Evolutionary conservation across 2,797 vertebrate genomes (phyloP).

Genomic region (Perodicticus potto): DNA sequence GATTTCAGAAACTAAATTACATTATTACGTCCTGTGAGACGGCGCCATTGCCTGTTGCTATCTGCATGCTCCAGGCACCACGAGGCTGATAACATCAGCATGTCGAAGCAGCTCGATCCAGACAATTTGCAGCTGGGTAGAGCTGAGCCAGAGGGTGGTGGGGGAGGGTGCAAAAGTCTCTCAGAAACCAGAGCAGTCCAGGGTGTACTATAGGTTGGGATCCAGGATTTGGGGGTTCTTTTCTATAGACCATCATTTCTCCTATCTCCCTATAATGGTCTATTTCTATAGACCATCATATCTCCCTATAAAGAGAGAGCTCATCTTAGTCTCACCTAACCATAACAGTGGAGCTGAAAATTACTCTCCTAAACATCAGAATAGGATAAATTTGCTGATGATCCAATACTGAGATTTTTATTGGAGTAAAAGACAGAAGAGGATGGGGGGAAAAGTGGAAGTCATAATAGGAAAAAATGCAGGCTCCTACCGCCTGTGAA

Average conservation of each 20-base stretch:
- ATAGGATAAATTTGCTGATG: slow-evolving; percentile 26
- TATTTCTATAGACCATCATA: not conserved
- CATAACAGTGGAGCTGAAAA: slow-evolving; percentile 44
- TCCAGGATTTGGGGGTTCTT: not conserved
- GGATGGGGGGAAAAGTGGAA: not conserved
- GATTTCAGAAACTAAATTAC: slow-evolving; percentile 84
- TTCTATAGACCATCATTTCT: slow-evolving; percentile 37
- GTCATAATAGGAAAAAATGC: not conserved
- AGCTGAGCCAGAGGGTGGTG: slow-evolving; percentile 28
- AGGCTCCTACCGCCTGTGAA: slow-evolving; percentile 23
- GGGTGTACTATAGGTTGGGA: not conserved
- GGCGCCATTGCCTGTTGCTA: slow-evolving; percentile 70
- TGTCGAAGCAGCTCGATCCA: slow-evolving; percentile 65
- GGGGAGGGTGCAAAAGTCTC: slow-evolving; percentile 55
- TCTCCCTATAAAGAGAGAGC: not conserved
- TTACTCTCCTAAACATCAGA: slow-evolving; percentile 22
- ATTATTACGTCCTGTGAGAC: slow-evolving; percentile 78
- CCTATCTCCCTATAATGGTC: not conserved
- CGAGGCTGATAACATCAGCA: slow-evolving; percentile 78
- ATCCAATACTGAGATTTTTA: slow-evolving; percentile 8
- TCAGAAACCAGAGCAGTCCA: slow-evolving; percentile 61
- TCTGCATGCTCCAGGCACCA: slow-evolving; percentile 78
- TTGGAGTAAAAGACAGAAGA: slow-evolving; percentile 26
- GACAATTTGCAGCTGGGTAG: slow-evolving; percentile 77
- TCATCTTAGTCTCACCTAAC: not conserved